These are phyloP conservation scores for Drosophila sturtevanti DNA, from an alignment of 1,140 invertebrate species.

Conservation along the genomic window DNA sequence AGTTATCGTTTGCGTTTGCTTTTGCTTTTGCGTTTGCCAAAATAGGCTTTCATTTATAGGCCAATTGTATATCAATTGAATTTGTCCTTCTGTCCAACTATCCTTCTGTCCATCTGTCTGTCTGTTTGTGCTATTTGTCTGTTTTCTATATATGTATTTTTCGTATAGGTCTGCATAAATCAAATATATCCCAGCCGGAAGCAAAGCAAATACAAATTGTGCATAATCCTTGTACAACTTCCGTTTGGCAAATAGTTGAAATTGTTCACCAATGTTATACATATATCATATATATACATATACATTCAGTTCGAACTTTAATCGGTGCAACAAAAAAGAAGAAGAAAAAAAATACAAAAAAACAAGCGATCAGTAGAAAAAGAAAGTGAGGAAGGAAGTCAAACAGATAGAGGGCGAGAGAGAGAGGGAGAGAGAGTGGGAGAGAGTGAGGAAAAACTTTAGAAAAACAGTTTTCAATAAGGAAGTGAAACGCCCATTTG, in stretches of 20 bases:
- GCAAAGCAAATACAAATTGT: conserved; percentile 45
- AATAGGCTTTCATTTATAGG: conserved; percentile 73
- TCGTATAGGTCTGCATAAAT: conserved; percentile 31
- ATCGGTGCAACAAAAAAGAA: conserved; percentile 18
- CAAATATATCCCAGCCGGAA: conserved; percentile 44
- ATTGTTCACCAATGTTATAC: not conserved
- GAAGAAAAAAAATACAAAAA: not conserved
- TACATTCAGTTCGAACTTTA: conserved; percentile 37
- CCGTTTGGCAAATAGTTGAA: conserved; percentile 47
- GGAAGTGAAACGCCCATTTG: conserved; percentile 40
- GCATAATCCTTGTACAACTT: conserved; percentile 57
- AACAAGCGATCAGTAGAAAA: no score
- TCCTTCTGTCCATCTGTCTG: conserved; percentile 17
- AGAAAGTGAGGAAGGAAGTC: no score
- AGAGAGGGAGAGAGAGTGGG: not conserved
- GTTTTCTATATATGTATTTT: conserved; percentile 2
- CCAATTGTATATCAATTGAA: conserved; percentile 78
- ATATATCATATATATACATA: no score
- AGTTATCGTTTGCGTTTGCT: conserved; percentile 34
- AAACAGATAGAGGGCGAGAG: not conserved
- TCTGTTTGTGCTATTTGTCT: not conserved
- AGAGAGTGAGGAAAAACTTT: conserved; percentile 25
- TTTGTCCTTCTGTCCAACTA: conserved; percentile 32
- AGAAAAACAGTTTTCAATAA: conserved; percentile 59
- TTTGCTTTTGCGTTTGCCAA: conserved; percentile 24